These are phyloP conservation scores for Hydrolagus affinis DNA, from an alignment of 2,113 vertebrate genomes.

Conservation along the genomic window DNA sequence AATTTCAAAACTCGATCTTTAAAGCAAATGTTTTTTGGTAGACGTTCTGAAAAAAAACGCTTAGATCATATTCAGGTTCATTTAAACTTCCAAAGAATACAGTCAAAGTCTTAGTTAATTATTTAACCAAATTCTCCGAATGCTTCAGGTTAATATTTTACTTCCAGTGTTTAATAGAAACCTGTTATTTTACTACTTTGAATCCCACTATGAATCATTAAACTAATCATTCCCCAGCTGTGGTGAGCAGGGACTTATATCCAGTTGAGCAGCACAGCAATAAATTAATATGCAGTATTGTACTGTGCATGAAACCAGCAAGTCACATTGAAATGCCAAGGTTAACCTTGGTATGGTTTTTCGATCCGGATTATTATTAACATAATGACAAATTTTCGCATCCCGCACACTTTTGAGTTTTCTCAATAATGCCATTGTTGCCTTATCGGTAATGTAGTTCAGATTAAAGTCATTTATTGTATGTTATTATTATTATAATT, in stretches of 20 bases:
- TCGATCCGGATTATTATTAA: no score
- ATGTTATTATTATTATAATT: no score
- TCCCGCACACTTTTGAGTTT: no score
- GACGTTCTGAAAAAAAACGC: neutral
- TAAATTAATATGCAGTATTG: neutral
- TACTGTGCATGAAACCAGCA: neutral
- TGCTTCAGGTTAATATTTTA: neutral
- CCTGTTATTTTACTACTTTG: neutral
- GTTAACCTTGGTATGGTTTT: neutral
- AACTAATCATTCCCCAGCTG: neutral
- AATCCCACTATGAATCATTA: neutral
- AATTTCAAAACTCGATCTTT: neutral
- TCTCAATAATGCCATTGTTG: no score
- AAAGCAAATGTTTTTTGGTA: neutral
- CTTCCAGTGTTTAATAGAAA: neutral
- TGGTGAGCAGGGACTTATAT: neutral
- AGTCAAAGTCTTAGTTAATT: neutral
- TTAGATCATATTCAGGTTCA: neutral
- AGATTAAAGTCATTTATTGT: no score
- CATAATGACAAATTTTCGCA: no score
- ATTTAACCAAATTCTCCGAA: neutral
- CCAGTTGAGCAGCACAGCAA: neutral
- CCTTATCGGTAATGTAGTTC: no score
- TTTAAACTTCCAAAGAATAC: neutral
- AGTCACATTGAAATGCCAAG: neutral